Evolutionary conservation across 2,888 invertebrate species (phyloP), one percentile per base, ranked within the genome.

Genomic region (Ramazzottius varieornatus): DNA sequence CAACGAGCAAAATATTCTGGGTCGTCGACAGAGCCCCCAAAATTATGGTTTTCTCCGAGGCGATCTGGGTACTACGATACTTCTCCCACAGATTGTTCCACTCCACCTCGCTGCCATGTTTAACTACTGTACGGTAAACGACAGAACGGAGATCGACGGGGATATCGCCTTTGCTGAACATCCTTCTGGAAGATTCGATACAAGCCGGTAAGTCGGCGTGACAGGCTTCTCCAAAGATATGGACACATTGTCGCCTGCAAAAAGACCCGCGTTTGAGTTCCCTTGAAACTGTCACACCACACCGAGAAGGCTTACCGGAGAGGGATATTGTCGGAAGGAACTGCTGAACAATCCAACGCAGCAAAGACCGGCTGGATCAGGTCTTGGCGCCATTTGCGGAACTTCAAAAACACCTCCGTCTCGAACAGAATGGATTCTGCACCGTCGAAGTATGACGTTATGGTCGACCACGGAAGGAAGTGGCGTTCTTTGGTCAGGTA

Each of bases 111-210:
- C 13, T 29, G n/a, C 65, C 65, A n/a, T n/a, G 32, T 29, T n/a
- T 13, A 16, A n/a, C 33, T 2, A 32, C 65, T 13, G 65, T 64
- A 24, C 64, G 64, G 24, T 65, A 65, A n/a, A 64, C 64, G 33
- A 20, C 8, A 16, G 65, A 32, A 4, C 64, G 65, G 32, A 65
- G 4, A 64, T 65, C 40, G 8, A 20, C 13, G 4, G 64, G 64
- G 2, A 65, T 32, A 2, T 64, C 65, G 29, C 40, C n/a, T 13
- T 54, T 4, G 4, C 4, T 24, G 54, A 54, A 54, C 20, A 54
- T 54, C 29, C 24, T 29, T 24, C 8, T 8, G 20, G 54, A 8
- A 4, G 4, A n/a, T 8, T 13, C 29, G 54, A 54, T 54, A 29
- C 54, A 54, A n/a, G 4, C 54, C 8, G 20, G n/a, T 29, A 54